Conservation (phyloP, 2,797 vertebrate genomes). For the Eupleurogrammus muticus region DNA sequence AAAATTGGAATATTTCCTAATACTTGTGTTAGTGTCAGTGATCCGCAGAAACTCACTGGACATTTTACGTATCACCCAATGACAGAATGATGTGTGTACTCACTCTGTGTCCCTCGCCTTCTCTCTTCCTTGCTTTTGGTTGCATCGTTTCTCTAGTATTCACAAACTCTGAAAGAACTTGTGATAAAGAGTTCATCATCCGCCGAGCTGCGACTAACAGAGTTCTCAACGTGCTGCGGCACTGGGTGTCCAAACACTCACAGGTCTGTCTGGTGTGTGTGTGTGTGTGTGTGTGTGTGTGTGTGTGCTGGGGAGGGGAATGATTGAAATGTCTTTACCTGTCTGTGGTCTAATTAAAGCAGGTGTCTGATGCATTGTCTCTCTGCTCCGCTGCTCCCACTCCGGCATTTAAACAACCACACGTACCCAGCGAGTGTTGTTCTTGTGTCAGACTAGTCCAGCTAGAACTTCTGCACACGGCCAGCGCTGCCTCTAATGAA, state of each 20-base stretch:
- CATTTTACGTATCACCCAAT: background rate
- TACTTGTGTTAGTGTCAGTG: background rate
- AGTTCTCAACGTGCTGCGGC: slow-evolving; percentile 95
- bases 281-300: slow-evolving; percentile 11
- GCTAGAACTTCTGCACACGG: slow-evolving; percentile 32
- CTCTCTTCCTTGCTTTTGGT: slow-evolving; percentile 84
- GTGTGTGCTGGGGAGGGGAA: slow-evolving; percentile 1
- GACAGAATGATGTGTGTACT: background rate
- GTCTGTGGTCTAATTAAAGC: slow-evolving; percentile 72
- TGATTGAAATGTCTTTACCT: no score
- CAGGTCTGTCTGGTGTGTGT: no score
- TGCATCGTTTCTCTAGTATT: slow-evolving; percentile 83
- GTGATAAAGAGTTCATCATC: slow-evolving; percentile 97
- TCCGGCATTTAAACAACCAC: slow-evolving; percentile 47
- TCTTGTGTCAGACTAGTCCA: slow-evolving; percentile 42
- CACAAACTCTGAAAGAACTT: slow-evolving; percentile 89
- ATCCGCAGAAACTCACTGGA: background rate
- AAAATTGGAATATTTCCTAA: background rate
- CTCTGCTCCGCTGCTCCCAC: slow-evolving; percentile 51
- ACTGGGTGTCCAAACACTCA: slow-evolving; percentile 98
- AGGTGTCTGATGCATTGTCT: slow-evolving; percentile 43
- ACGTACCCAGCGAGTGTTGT: slow-evolving; percentile 33
- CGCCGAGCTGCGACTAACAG: slow-evolving; percentile 95
- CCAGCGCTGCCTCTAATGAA: slow-evolving; percentile 60
- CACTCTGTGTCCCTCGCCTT: background rate